Conservation (phyloP, 1,140 invertebrate species). For the Drosophila grimshawi region DNA sequence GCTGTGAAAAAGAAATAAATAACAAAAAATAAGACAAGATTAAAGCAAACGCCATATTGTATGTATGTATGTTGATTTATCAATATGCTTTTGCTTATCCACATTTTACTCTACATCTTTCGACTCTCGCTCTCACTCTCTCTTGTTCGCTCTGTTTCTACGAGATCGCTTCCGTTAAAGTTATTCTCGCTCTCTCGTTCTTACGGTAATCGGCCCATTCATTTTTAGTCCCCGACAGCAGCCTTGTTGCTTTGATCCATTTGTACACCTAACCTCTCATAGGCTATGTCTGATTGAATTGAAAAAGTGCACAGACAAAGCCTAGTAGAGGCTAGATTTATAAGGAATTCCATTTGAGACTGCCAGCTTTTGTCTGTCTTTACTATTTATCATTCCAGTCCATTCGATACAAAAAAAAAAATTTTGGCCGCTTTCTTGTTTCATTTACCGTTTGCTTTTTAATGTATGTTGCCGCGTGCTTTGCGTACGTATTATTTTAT, state of each 20-base stretch:
- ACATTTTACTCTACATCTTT: conserved; percentile 22
- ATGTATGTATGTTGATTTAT: conserved; percentile 17
- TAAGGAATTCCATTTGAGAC: conserved; percentile 48
- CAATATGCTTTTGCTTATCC: conserved; percentile 41
- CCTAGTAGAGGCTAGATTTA: conserved; percentile 85
- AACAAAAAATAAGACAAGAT: conserved; percentile 28
- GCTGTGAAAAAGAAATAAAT: conserved; percentile 29
- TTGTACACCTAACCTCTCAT: conserved; percentile 85
- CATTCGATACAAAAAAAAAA: conserved; percentile 13
- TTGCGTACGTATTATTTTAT: conserved; percentile 67
- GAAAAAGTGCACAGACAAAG: conserved; percentile 84
- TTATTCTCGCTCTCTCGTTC: conserved; percentile 3
- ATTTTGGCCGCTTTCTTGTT: conserved; percentile 58
- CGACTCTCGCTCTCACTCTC: neutral
- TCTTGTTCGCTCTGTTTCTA: neutral
- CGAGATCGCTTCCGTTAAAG: neutral
- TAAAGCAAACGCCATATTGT: conserved; percentile 36
- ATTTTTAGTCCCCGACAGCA: neutral
- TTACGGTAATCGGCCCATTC: conserved; percentile 29
- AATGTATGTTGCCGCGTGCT: conserved; percentile 71
- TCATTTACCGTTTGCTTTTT: conserved; percentile 49
- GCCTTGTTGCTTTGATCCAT: conserved; percentile 60
- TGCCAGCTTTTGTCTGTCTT: conserved; percentile 20
- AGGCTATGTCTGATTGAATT: conserved; percentile 84
- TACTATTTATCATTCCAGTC: conserved; percentile 3